These are phyloP conservation scores for Hydropsyche tenuis DNA, from an alignment of 1,140 invertebrate species.

Conservation along the genomic window DNA sequence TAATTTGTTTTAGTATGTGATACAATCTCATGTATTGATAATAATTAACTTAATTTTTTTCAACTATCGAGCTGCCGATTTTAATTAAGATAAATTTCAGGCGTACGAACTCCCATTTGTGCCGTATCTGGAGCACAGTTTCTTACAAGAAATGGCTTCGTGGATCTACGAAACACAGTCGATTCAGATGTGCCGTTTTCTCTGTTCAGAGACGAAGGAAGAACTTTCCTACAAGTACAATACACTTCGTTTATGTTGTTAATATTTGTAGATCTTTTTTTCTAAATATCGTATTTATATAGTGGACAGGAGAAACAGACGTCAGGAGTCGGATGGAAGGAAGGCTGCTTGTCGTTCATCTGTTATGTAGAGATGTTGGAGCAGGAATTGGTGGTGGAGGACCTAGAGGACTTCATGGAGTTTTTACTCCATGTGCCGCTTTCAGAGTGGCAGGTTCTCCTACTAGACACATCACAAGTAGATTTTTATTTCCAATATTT, in stretches of 20 bases:
- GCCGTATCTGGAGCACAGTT: constrained; percentile 85
- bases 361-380: constrained; percentile 78
- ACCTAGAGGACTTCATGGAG: constrained; percentile 54
- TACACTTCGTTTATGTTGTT: background rate
- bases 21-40: too few relatives aligned
- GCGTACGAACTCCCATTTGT: constrained; percentile 79
- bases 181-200: constrained; percentile 80
- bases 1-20: too few relatives aligned
- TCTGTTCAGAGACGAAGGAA: constrained; percentile 78
- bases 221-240: constrained; percentile 77
- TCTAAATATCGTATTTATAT: constrained; percentile 53
- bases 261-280: too few relatives aligned
- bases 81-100: constrained; percentile 57
- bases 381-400: constrained; percentile 16
- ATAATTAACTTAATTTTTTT: too few relatives aligned
- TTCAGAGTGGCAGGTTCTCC: constrained; percentile 84
- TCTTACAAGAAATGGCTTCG: constrained; percentile 77
- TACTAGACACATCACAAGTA: constrained; percentile 70
- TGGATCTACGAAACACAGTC: constrained; percentile 75
- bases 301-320: constrained; percentile 83
- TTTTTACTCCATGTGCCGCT: constrained; percentile 84
- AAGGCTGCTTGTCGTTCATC: constrained; percentile 76
- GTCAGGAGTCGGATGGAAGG: constrained; percentile 77
- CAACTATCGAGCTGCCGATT: too few relatives aligned
- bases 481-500: constrained; percentile 53